A percentile compares a stretch with the other conserved stretches of the same genome.
Evolutionary conservation across 2,888 invertebrate species (phyloP).

Genomic region (Tipula helvola): DNA sequence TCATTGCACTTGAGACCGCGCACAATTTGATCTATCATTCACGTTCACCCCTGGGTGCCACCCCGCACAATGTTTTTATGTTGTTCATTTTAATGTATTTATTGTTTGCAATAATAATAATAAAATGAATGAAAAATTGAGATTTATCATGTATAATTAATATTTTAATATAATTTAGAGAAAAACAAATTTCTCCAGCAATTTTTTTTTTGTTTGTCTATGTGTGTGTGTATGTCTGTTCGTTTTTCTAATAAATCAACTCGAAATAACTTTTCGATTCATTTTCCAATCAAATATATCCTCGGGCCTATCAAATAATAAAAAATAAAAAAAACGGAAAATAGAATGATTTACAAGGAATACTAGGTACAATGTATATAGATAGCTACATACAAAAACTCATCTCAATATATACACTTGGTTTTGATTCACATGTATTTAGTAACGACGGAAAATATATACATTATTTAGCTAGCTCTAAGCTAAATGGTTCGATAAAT

Average conservation of each 20-base stretch:
- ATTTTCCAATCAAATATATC: background rate
- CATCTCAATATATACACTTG: background rate
- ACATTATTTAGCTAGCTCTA: constrained; percentile 4
- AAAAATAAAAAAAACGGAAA: background rate
- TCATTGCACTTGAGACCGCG: background rate
- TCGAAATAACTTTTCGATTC: background rate
- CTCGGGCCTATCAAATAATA: background rate
- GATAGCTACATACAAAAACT: background rate
- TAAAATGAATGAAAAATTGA: background rate
- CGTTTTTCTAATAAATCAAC: background rate
- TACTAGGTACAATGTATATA: background rate
- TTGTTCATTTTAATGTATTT: background rate
- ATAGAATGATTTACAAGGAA: background rate
- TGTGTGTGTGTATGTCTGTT: background rate
- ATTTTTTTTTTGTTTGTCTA: background rate
- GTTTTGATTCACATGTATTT: background rate
- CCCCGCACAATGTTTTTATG: background rate
- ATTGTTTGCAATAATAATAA: background rate
- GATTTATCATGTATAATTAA: background rate
- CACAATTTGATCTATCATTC: background rate
- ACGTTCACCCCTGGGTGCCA: background rate
- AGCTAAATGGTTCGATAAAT: background rate
- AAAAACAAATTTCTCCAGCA: background rate
- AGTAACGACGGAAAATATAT: background rate
- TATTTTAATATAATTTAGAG: background rate